Evolutionary conservation across 1,140 invertebrate genomes (phyloP).

Genomic region (Pseudomyrmex flavicornis): DNA sequence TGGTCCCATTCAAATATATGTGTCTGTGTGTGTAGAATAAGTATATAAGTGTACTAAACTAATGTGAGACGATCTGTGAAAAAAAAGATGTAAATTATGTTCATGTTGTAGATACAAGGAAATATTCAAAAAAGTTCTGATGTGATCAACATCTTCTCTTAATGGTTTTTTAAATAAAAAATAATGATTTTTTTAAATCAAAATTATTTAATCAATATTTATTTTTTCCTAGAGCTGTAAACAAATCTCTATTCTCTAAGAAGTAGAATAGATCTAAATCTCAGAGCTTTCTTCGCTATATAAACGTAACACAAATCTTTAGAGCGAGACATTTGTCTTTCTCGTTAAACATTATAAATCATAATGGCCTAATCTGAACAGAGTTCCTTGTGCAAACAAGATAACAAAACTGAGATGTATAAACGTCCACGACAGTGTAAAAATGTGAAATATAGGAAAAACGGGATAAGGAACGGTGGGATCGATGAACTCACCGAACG

Average conservation of each 20-base stretch:
- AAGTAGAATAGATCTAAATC: background rate
- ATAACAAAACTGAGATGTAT: conserved; percentile 60
- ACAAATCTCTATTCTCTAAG: background rate
- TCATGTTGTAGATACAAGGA: background rate
- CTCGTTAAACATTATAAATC: conserved; percentile 23
- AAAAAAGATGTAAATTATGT: conserved; percentile 7
- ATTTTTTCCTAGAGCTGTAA: background rate
- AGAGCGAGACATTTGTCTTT: too few species aligned
- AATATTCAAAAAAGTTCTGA: conserved; percentile 12
- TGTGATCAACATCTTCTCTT: background rate
- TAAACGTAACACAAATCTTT: conserved; percentile 3
- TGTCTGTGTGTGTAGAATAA: background rate
- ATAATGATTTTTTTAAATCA: too few species aligned
- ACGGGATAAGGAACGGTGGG: conserved; percentile 65
- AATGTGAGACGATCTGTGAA: conserved; percentile 29
- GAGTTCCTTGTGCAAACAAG: conserved; percentile 16
- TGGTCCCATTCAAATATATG: conserved; percentile 17
- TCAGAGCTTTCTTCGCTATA: conserved; percentile 23
- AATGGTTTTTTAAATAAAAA: too few species aligned
- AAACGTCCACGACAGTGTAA: conserved; percentile 61
- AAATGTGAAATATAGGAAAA: conserved; percentile 61
- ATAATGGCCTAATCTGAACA: conserved; percentile 26
- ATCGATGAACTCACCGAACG: conserved; percentile 89
- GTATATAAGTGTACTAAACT: background rate
- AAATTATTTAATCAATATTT: background rate